phyloP scores from a whole-genome alignment of 2,797 vertebrate genomes.

The Hoplostethus atlanticus region DNA sequence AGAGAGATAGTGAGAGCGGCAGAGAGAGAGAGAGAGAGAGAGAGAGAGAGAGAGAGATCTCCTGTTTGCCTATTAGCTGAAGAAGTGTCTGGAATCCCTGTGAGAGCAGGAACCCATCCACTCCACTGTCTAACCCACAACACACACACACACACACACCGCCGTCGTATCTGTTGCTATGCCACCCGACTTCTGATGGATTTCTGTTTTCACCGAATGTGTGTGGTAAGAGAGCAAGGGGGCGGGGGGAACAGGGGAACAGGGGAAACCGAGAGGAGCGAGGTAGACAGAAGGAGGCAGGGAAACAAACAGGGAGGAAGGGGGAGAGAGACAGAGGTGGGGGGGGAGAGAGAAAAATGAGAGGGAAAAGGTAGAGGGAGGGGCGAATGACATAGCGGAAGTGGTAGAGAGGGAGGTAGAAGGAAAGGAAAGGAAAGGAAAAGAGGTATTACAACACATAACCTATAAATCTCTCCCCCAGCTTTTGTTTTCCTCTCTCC shows the following conservation, averaged over 20 bases:
- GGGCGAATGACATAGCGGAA: not conserved
- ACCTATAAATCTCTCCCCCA: conserved; percentile 27
- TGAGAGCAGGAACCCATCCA: conserved; percentile 42
- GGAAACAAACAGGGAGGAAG: too few species aligned
- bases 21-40: conserved; percentile 1
- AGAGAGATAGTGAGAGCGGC: not conserved
- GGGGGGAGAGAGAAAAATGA: not conserved
- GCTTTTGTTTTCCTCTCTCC: not conserved
- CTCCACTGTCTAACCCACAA: conserved; percentile 40
- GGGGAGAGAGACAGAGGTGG: not conserved
- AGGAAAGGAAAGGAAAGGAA: not conserved
- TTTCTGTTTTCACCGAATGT: conserved; percentile 59
- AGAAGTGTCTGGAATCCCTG: conserved; percentile 41
- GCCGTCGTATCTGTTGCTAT: conserved; percentile 67
- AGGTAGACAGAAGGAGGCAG: not conserved
- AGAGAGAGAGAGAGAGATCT: conserved; percentile 5
- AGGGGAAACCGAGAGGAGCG: not conserved
- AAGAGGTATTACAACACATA: conserved; percentile 20
- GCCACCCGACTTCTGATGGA: conserved; percentile 61
- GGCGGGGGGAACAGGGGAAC: not conserved
- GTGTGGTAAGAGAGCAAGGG: conserved; percentile 4
- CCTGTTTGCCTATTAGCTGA: conserved; percentile 43
- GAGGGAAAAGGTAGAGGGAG: conserved; percentile 2
- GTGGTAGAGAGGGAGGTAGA: not conserved
- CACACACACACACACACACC: conserved; percentile 26